Base-by-base conservation (phyloP, 2,797 vertebrate genomes). In the Karalla daura region DNA sequence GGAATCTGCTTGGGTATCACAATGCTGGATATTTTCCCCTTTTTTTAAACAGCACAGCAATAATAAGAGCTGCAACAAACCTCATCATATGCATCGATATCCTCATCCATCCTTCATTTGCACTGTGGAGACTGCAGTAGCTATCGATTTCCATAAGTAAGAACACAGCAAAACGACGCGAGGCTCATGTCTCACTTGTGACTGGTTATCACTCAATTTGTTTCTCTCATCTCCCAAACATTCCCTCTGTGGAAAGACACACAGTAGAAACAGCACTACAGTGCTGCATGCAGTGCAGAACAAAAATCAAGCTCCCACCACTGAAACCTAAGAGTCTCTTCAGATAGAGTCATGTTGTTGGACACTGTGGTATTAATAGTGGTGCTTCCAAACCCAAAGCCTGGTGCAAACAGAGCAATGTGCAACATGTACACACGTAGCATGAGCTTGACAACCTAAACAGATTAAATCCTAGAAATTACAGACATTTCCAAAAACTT, bases 131-230 rank as follows among this genome's bases (percentile, higher is more conserved):
- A 27, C 63, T 7, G 2, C 53, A 59, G 46, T 49, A 21, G 33
- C 39, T 55, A 69, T 67, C 56, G 67, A 71, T 81, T 81, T 60
- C 44, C 36, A 41, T 44, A 77, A 45, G 68, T 47, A 68, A 39
- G 43, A 82, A 43, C 18, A 23, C n/a, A 21, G 62, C 35, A 68
- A 64, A 76, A 74, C 21, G 56, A 73, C 43, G 60, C 32, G 69
- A 60, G 58, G 40, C 52, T 56, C 27, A 23, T 23, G 53, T 60
- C 62, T 82, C 68, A 63, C 60, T 49, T 50, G 24, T 45, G 43
- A 35, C 30, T 63, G 30, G 33, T 65, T 60, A 64, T 54, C n/a
- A 46, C 66, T 80, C 52, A 71, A 5, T 63, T 51, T 59, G 15
- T 36, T 52, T 54, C 17, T 60, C 25, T 7, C 17, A 61, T 52